Evolutionary conservation across 2,113 vertebrate genomes (phyloP), one percentile per base, ranked within the genome.

Genomic region (Taxidea taxus): DNA sequence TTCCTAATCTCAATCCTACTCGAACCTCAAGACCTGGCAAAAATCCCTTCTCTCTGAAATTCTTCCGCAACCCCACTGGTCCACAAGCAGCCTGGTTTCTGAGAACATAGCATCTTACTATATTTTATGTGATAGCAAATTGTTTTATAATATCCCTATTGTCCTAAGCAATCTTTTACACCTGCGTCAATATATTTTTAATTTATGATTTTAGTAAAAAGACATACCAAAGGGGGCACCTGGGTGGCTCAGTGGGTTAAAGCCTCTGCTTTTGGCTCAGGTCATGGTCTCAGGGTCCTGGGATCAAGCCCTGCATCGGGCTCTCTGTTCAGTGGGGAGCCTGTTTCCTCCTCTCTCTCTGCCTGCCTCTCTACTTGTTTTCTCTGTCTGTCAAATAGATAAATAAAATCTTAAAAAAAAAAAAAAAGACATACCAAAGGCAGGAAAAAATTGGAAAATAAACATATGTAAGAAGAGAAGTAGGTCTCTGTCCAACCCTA

Each of bases 191-290:
- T 47, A 77, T 66, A 51, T 86, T 62, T 93, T 86, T 3, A 44
- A 87, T 82, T 77, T 92, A 92, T 14, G 9, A 27, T 37, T 90
- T 83, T 68, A 95, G 70, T 58, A 64, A 87, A 84, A 93, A 89
- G 29, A 75, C 16, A 91, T 15, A 75, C 1, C 56, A 34, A 92
- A 56, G 42, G 42, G n/a, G n/a, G n/a, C n/a, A n/a, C n/a, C n/a
- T n/a, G n/a, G n/a, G n/a, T n/a, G n/a, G n/a, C n/a, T n/a, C n/a
- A n/a, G n/a, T n/a, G n/a, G n/a, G n/a, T n/a, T n/a, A n/a, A n/a
- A n/a, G n/a, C n/a, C n/a, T n/a, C n/a, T n/a, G n/a, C n/a, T n/a
- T n/a, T n/a, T n/a, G n/a, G n/a, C n/a, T n/a, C n/a, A n/a, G n/a
- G n/a, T n/a, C n/a, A n/a, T n/a, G n/a, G n/a, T n/a, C n/a, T n/a